phyloP scores from a whole-genome alignment of 2,888 invertebrate genomes.

The Drosophila multiciliata region DNA sequence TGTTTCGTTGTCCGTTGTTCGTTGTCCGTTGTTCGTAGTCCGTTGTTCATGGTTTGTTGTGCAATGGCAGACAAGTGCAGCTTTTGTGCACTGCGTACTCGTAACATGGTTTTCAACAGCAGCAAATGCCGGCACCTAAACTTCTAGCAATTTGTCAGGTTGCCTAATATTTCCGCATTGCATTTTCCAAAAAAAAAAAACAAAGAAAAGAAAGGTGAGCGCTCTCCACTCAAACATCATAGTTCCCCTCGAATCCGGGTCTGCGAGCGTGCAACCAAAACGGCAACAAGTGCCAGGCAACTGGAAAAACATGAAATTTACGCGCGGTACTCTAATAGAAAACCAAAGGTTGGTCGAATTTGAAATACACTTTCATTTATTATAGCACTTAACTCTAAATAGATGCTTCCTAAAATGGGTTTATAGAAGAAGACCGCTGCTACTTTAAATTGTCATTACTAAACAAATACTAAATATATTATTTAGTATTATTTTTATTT shows the following conservation, averaged over 20 bases:
- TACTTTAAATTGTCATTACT: not conserved
- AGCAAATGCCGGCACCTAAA: conserved; percentile 39
- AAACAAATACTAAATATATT: not conserved
- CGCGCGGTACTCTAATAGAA: conserved; percentile 5
- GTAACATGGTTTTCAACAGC: conserved; percentile 36
- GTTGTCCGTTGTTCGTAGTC: conserved; percentile 13
- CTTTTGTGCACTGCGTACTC: conserved; percentile 5
- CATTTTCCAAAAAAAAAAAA: conserved; percentile 24
- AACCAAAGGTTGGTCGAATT: not conserved
- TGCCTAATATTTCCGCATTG: conserved; percentile 69
- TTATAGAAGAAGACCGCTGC: not conserved
- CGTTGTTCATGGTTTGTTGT: conserved; percentile 15
- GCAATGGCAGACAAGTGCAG: conserved; percentile 37
- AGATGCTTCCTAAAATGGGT: not conserved
- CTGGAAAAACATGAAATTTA: conserved; percentile 59
- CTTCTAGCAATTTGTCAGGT: conserved; percentile 55
- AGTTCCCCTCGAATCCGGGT: conserved; percentile 23
- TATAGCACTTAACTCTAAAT: not conserved
- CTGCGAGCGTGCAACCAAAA: conserved; percentile 50
- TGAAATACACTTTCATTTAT: conserved; percentile 7
- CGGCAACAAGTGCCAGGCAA: conserved; percentile 52
- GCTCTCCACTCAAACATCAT: conserved; percentile 11
- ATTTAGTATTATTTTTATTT: not conserved
- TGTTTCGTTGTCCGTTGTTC: conserved; percentile 27
- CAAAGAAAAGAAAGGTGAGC: conserved; percentile 19